Evolutionary conservation across 2,888 invertebrate genomes (phyloP).

Genomic region (Neoscelio sp.): DNA sequence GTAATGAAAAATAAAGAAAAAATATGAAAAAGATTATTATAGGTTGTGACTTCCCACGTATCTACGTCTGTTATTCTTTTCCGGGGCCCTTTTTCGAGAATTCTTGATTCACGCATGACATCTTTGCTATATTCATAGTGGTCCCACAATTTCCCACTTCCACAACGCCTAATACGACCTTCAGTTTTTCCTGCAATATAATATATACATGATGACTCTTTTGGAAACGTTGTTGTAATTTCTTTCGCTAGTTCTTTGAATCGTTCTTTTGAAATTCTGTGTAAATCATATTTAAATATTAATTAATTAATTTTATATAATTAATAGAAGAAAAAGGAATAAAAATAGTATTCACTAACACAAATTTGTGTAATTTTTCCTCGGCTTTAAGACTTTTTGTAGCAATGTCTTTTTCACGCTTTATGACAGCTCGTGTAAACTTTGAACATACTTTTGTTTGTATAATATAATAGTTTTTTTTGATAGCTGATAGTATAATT

Average conservation of each 20-base stretch:
- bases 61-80: no score
- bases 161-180: background rate
- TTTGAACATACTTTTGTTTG: no score
- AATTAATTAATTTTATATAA: background rate
- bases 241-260: slow-evolving; percentile 2
- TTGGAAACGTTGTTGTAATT: background rate
- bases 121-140: slow-evolving; percentile 3
- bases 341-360: background rate
- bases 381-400: background rate
- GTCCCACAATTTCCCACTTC: background rate
- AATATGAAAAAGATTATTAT: no score
- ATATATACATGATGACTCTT: slow-evolving; percentile 4
- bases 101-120: no score
- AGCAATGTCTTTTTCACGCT: background rate
- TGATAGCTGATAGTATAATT: no score
- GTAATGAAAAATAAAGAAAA: no score
- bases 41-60: no score
- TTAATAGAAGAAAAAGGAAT: background rate
- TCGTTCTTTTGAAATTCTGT: slow-evolving; percentile 13
- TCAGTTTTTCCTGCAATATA: background rate
- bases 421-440: background rate
- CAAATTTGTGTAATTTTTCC: background rate
- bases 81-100: no score
- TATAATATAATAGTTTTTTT: no score
- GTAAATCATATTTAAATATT: background rate